Percentiles rank a stretch among this genome's conserved stretches.
phyloP scores from a whole-genome alignment of 2,888 invertebrate genomes.

The Cheilosia scutellata region DNA sequence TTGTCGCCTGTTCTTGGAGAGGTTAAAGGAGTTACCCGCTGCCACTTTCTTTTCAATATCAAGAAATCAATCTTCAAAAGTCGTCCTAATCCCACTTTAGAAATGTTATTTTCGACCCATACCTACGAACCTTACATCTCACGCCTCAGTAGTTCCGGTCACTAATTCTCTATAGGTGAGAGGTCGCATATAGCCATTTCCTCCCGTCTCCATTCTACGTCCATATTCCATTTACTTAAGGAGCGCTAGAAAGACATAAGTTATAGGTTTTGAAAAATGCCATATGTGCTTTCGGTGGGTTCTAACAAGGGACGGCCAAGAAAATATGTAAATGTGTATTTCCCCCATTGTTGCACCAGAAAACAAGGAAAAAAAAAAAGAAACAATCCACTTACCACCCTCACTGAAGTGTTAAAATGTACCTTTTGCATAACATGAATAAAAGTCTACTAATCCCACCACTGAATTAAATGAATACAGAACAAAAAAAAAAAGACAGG shows the following conservation, averaged over 20 bases:
- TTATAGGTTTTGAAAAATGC: neutral
- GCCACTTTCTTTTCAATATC: too few species aligned
- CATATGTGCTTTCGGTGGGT: neutral
- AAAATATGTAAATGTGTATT: neutral
- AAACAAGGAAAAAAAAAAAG: neutral
- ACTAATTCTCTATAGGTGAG: too few species aligned
- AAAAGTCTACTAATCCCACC: constrained; percentile 18
- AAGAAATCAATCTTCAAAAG: too few species aligned
- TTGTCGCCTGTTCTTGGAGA: too few species aligned
- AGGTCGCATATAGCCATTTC: too few species aligned
- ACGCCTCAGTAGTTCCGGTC: too few species aligned
- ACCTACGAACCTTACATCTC: too few species aligned
- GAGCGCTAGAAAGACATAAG: neutral
- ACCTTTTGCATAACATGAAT: constrained; percentile 28
- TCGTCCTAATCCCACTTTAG: too few species aligned
- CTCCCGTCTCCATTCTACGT: too few species aligned
- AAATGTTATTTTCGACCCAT: too few species aligned
- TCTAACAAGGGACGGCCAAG: neutral
- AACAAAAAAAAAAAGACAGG: constrained; percentile 1
- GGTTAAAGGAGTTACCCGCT: too few species aligned
- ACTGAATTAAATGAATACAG: constrained; percentile 15
- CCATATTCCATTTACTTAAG: too few species aligned
- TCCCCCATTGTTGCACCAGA: neutral
- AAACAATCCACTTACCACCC: constrained; percentile 30
- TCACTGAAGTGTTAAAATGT: constrained; percentile 62